Evolutionary conservation across 2,888 invertebrate species (phyloP).

Genomic region (Selenia dentaria): DNA sequence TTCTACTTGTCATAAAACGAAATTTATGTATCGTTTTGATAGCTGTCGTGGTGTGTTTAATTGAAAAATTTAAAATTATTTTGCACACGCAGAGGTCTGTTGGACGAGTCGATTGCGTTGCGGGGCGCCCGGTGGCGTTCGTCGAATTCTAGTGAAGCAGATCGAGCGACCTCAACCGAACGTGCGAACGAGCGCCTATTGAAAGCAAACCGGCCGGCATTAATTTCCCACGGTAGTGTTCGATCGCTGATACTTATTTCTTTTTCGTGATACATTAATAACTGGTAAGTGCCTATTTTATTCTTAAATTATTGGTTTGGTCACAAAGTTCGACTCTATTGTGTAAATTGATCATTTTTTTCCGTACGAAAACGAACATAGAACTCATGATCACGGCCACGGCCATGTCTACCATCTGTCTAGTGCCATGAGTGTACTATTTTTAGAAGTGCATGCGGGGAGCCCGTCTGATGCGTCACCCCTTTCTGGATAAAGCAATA

Average conservation of each 20-base stretch:
- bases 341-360: no score
- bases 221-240: conserved; percentile 75
- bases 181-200: conserved; percentile 61
- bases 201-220: conserved; percentile 73
- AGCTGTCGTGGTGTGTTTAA: conserved; percentile 43
- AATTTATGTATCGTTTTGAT: conserved; percentile 56
- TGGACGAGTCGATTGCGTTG: conserved; percentile 66
- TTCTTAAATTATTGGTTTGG: background rate
- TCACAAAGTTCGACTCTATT: no score
- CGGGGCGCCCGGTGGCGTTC: conserved; percentile 68
- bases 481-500: conserved; percentile 9
- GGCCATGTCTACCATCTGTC: conserved; percentile 34
- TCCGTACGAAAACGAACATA: no score
- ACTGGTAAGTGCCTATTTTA: conserved; percentile 52
- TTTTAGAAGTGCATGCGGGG: conserved; percentile 32
- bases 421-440: conserved; percentile 26
- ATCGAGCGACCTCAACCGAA: conserved; percentile 65
- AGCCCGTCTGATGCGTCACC: conserved; percentile 23
- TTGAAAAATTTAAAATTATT: conserved; percentile 51
- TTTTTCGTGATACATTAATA: conserved; percentile 42
- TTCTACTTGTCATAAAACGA: conserved; percentile 39
- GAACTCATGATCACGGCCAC: conserved; percentile 14
- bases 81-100: conserved; percentile 63
- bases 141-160: conserved; percentile 64
- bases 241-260: conserved; percentile 56